Conservation (phyloP, 2,797 vertebrate species). For the Bufotes viridis region DNA sequence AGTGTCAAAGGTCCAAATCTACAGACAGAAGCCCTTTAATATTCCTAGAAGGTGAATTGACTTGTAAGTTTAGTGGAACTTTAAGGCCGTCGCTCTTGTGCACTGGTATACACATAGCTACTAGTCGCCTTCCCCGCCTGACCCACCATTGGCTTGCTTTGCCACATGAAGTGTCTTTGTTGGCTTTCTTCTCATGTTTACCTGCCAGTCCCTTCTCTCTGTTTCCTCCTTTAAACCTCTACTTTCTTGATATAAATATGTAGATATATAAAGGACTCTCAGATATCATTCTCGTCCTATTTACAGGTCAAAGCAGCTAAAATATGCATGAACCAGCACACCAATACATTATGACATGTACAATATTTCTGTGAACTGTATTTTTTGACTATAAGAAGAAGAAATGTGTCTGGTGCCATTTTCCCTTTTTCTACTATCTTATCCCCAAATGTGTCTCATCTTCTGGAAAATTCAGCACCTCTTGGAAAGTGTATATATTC, state of each 20-base stretch:
- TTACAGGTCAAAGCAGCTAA: too few relatives aligned
- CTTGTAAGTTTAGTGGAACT: background rate
- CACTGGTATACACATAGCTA: background rate
- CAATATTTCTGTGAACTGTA: background rate
- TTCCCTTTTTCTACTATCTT: background rate
- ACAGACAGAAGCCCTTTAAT: background rate
- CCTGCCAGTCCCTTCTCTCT: conserved; percentile 35
- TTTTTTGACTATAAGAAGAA: background rate
- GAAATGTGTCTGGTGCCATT: too few relatives aligned
- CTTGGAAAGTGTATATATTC: background rate
- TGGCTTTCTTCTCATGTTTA: conserved; percentile 40
- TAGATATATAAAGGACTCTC: background rate
- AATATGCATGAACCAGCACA: background rate
- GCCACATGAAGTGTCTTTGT: conserved; percentile 56
- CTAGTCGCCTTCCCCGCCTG: conserved; percentile 7
- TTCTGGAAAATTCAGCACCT: background rate
- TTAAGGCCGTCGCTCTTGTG: background rate
- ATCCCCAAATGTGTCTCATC: background rate
- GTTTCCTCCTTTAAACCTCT: conserved; percentile 43
- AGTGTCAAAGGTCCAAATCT: too few relatives aligned
- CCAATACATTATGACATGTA: background rate
- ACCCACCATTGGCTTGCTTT: conserved; percentile 57
- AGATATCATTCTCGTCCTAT: background rate
- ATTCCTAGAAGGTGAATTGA: background rate
- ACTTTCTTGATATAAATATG: background rate